Evolutionary conservation across 1,140 invertebrate species (phyloP), one percentile per base, ranked within the genome.

Genomic region (Brachionus paranguensis): DNA sequence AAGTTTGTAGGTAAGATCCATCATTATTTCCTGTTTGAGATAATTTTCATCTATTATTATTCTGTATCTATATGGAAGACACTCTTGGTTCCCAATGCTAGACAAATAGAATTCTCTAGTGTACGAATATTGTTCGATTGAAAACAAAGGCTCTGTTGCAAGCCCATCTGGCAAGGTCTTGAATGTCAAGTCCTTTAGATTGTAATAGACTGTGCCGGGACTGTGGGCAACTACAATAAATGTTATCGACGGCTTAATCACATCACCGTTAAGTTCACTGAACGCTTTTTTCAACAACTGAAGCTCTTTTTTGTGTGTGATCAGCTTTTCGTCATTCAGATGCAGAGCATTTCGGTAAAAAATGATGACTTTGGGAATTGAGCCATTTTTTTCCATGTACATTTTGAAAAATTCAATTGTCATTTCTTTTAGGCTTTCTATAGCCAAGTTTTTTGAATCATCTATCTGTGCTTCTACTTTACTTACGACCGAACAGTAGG

Each of bases 21-120:
- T 76, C 7, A 76, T 27, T 10, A 47, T 76, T 29, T 76, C 72
- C 33, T 76, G 72, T 50, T 24, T 27, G 14, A 76, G 27, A 76
- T 50, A 76, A 50, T 76, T 76, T 76, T 76, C 72, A n/a, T 76
- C 72, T 14, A 76, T 76, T 10, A 76, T 47, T 27, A 76, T 76
- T 76, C 43, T 76, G 20, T 50, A 76, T 27, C 72, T 47, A 50
- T 10, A 76, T 20, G 72, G 72, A 12, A 3, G 20, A 12, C 43
- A 76, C 27, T 27, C 45, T 76, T 10, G 24, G 50, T 50, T n/a
- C 0, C 47, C 45, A 50, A 14, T 14, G 50, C 20, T 76, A 7
- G 72, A 76, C 43, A 76, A 27, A 17, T 76, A 76, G 14, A 76
- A 76, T 24, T 76, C 72, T 47, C 72, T 47, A 12, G 43, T 37